phyloP scores from a whole-genome alignment of 1,140 invertebrate genomes.

The Trichomalopsis sarcophagae region DNA sequence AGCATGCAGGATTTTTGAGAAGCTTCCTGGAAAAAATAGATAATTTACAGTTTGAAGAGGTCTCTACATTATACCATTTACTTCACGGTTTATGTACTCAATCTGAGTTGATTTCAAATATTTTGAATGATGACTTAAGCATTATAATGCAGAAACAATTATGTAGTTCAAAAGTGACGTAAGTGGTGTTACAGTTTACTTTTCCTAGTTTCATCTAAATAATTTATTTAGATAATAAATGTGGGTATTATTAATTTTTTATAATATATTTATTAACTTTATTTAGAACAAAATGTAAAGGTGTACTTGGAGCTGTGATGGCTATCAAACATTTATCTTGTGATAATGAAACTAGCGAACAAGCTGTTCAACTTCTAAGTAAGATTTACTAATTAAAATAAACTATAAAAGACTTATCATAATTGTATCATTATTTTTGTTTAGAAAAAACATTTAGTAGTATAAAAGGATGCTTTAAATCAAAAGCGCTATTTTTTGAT shows the following conservation, averaged over 20 bases:
- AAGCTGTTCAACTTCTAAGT: conserved; percentile 66
- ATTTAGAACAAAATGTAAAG: conserved; percentile 71
- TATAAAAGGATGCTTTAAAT: conserved; percentile 67
- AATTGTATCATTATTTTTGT: conserved; percentile 52
- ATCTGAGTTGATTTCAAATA: conserved; percentile 68
- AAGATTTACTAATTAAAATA: conserved; percentile 40
- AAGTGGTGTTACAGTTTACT: conserved; percentile 50
- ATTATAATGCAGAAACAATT: conserved; percentile 80
- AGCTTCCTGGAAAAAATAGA: conserved; percentile 78
- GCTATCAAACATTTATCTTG: conserved; percentile 72
- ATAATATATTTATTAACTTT: conserved; percentile 31
- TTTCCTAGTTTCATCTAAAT: conserved; percentile 9
- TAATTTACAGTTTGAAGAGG: conserved; percentile 76
- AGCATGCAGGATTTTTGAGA: conserved; percentile 71
- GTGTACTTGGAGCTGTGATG: conserved; percentile 73
- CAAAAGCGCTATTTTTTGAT: conserved; percentile 83
- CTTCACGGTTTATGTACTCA: conserved; percentile 74
- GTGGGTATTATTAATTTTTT: background rate
- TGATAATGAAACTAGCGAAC: conserved; percentile 59
- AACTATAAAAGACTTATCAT: conserved; percentile 26
- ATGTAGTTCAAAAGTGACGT: conserved; percentile 73
- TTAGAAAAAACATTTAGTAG: conserved; percentile 66
- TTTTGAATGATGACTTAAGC: conserved; percentile 78
- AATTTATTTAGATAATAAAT: background rate
- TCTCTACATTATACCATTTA: conserved; percentile 76